These are phyloP conservation scores for Lepidocolaptes lacrymiger DNA, from an alignment of 2,797 vertebrate species.

Conservation along the genomic window DNA sequence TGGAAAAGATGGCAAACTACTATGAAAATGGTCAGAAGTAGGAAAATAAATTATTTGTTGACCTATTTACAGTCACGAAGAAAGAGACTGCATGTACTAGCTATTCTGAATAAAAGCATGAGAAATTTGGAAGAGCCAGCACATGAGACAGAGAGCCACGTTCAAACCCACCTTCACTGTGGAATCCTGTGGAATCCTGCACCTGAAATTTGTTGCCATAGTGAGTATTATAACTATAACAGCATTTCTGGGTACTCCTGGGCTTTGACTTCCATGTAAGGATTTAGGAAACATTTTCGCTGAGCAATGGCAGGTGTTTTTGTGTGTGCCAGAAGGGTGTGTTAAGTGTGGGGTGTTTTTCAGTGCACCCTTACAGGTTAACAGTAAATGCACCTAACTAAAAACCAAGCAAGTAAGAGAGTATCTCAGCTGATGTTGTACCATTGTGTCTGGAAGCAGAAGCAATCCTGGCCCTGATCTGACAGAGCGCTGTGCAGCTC, in stretches of 20 bases:
- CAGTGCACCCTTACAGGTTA: neutral
- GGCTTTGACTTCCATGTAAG: rapidly evolving
- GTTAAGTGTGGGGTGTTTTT: neutral
- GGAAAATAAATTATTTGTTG: neutral
- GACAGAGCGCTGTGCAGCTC: neutral
- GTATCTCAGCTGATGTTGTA: neutral
- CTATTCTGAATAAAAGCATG: neutral
- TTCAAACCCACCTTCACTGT: neutral
- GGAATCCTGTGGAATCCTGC: rapidly evolving
- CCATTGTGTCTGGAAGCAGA: neutral
- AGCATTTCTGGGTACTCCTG: neutral
- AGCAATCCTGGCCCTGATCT: neutral
- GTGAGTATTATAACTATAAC: rapidly evolving
- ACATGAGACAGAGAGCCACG: neutral
- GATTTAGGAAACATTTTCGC: neutral
- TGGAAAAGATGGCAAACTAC: neutral
- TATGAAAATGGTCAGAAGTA: neutral
- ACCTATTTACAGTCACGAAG: neutral
- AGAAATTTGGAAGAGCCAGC: neutral
- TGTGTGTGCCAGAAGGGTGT: rapidly evolving
- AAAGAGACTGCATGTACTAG: neutral
- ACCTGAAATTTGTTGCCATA: neutral
- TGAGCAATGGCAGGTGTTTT: neutral
- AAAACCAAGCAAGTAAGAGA: neutral
- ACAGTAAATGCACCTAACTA: neutral